Evolutionary conservation across 2,113 vertebrate species (phyloP).

Genomic region (Clarias magur): DNA sequence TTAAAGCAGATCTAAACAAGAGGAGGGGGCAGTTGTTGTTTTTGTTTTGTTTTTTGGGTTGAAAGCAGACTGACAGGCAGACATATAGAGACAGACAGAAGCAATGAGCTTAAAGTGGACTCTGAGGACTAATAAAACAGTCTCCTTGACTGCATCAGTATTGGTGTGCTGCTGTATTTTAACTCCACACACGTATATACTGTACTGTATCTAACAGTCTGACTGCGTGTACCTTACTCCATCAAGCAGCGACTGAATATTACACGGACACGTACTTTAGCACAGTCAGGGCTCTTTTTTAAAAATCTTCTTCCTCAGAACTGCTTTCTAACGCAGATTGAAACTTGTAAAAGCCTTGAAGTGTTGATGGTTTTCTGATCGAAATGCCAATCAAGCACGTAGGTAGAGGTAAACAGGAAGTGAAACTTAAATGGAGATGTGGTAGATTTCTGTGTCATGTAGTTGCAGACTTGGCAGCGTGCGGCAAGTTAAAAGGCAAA

Average conservation of each 20-base stretch:
- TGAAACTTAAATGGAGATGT: background rate
- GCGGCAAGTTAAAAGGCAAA: background rate
- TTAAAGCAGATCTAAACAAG: background rate
- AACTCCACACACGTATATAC: background rate
- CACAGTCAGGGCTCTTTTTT: background rate
- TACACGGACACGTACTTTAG: background rate
- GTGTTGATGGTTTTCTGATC: background rate
- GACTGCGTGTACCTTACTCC: background rate
- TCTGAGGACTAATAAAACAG: slow-evolving; percentile 4
- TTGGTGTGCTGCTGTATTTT: background rate
- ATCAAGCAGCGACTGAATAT: background rate
- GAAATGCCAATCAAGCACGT: background rate
- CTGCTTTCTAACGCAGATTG: background rate
- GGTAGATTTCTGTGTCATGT: background rate
- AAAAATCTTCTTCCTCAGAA: background rate
- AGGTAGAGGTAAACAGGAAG: background rate
- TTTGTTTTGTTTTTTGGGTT: no score
- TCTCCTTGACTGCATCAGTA: background rate
- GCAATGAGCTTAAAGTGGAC: background rate
- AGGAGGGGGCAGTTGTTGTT: background rate
- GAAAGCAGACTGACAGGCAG: background rate
- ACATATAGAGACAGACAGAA: background rate
- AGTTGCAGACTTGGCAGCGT: background rate
- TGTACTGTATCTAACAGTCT: background rate
- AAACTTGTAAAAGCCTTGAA: background rate